Evolutionary conservation across 64 coral and sea anemone genomes (phyloP).

Genomic region (Stylophora pistillata): DNA sequence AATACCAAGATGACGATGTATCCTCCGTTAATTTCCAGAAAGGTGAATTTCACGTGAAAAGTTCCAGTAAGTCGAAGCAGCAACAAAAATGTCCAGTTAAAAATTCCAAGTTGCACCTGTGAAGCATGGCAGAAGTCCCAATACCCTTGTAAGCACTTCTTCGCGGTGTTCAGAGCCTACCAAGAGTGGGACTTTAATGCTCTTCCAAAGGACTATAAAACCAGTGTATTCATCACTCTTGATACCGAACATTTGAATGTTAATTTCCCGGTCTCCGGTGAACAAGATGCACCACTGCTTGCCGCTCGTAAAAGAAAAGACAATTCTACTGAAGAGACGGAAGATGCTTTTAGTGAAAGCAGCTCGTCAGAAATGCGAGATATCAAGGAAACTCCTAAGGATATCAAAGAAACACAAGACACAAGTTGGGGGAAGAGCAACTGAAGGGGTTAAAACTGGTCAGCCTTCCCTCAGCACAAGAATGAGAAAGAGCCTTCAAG

Average conservation of each 20-base stretch:
- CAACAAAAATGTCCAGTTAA: slow-evolving; percentile 33
- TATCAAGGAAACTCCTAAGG: neutral
- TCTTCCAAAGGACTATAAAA: slow-evolving; percentile 46
- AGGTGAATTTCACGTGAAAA: slow-evolving; percentile 20
- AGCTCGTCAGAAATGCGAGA: neutral
- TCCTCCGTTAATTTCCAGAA: slow-evolving; percentile 6
- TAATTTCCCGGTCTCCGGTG: neutral
- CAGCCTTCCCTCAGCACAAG: neutral
- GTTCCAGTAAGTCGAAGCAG: slow-evolving; percentile 18
- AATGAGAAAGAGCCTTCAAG: slow-evolving; percentile 42
- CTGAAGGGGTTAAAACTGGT: too few relatives aligned
- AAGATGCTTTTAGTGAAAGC: neutral
- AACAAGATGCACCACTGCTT: neutral
- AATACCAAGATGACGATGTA: slow-evolving; percentile 26
- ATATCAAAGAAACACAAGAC: neutral
- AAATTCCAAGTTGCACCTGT: slow-evolving; percentile 35
- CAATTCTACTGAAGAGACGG: neutral
- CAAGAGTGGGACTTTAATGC: slow-evolving; percentile 59
- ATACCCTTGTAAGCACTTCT: slow-evolving; percentile 49
- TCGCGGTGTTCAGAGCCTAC: neutral
- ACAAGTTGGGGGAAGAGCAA: too few relatives aligned
- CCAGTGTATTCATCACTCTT: slow-evolving; percentile 59
- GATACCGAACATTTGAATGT: slow-evolving; percentile 44
- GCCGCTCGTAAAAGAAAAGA: neutral
- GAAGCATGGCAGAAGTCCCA: slow-evolving; percentile 20